Conservation (phyloP, 2,888 invertebrate species). For the Meiosimyza decipiens region DNA sequence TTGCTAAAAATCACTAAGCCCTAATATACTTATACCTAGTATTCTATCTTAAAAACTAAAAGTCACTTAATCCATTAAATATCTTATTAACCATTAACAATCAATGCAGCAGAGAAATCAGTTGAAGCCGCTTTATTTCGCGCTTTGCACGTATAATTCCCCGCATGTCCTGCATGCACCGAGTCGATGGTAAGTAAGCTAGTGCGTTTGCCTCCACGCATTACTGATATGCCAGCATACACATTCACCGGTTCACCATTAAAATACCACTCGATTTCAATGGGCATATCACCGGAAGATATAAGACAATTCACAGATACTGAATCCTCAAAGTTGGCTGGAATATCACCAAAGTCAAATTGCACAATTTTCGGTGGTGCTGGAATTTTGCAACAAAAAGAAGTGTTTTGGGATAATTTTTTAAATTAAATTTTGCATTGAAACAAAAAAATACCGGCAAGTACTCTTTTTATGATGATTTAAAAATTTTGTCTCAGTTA, state of each 20-base stretch:
- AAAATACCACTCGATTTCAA: constrained; percentile 75
- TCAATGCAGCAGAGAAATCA: constrained; percentile 66
- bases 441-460: no score
- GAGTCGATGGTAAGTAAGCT: constrained; percentile 75
- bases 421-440: no score
- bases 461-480: no score
- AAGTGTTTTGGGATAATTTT: no score
- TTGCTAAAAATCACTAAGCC: no score
- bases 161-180: constrained; percentile 73
- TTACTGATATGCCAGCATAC: constrained; percentile 57
- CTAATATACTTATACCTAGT: no score
- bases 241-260: constrained; percentile 58
- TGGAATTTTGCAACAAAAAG: constrained; percentile 53
- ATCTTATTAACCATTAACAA: constrained; percentile 61
- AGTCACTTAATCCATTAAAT: not conserved
- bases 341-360: constrained; percentile 80
- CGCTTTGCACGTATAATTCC: constrained; percentile 75
- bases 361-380: constrained; percentile 82
- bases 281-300: constrained; percentile 76
- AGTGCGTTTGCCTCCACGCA: constrained; percentile 68
- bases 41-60: not conserved
- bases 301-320: constrained; percentile 78
- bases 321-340: constrained; percentile 78
- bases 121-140: constrained; percentile 71
- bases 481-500: no score